phyloP scores from a whole-genome alignment of 2,888 invertebrate species.

The Quadriops clusia region DNA sequence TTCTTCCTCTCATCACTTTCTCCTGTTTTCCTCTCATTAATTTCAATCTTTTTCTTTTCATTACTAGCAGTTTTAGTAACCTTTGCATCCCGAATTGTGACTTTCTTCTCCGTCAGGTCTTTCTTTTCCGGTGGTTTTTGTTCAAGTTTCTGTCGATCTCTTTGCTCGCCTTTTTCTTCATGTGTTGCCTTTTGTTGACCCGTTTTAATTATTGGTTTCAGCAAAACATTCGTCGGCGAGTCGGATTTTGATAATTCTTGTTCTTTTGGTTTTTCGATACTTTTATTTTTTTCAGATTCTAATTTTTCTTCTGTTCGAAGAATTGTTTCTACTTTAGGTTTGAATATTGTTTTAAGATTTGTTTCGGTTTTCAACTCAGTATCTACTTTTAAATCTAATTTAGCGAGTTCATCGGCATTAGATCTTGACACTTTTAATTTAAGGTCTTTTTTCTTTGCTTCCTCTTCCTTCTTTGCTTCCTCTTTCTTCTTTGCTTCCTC shows the following conservation, averaged over 20 bases:
- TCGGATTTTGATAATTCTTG: too few relatives aligned
- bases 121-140: too few relatives aligned
- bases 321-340: conserved; percentile 2
- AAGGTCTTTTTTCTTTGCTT: background rate
- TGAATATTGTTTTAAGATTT: conserved; percentile 5
- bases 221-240: too few relatives aligned
- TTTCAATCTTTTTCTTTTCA: conserved; percentile 5
- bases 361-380: conserved; percentile 1
- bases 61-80: background rate
- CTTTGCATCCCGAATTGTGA: too few relatives aligned
- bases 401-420: conserved; percentile 19
- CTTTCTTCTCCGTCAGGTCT: too few relatives aligned
- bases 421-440: conserved; percentile 7
- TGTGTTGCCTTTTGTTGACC: conserved; percentile 1
- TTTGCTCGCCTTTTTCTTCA: conserved; percentile 6
- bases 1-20: conserved; percentile 8
- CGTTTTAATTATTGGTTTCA: background rate
- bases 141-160: too few relatives aligned
- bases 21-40: conserved; percentile 9
- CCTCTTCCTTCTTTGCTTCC: conserved; percentile 4
- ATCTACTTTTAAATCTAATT: conserved; percentile 14
- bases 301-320: conserved; percentile 1
- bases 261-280: too few relatives aligned
- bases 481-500: conserved; percentile 8
- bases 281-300: too few relatives aligned